Base-by-base conservation (phyloP, 2,797 vertebrate species). In the Helostoma temminkii region DNA sequence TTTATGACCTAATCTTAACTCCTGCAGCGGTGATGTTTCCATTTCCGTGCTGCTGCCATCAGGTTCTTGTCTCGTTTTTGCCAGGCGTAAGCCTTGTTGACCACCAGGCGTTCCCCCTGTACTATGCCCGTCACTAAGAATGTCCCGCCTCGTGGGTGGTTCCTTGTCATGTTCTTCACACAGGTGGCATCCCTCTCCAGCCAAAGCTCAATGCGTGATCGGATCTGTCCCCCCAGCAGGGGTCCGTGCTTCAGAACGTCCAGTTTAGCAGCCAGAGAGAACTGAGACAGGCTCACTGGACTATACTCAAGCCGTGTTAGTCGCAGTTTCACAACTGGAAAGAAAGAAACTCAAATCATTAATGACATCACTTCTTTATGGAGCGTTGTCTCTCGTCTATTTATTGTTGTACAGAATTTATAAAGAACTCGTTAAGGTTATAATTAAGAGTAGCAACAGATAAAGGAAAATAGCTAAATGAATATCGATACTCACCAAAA, bases 181-280 rank as follows among this genome's bases (percentile, higher is more conserved):
- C 96, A 96, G 3, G 93, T 96, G 55, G 94, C 94, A 1, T 96
- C 96, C 37, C 94, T 91, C 74, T 95, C 94, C 71, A 96, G 90
- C 95, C 95, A 96, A 73, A 91, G 82, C 79, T 93, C 83, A 24
- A 96, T 91, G 47, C 88, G 92, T 24, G 91, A 60, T 0, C 91
- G 92, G 76, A 96, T 87, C 82, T 95, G 93, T 0, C 86, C 88
- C 5, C 92, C 88, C 32, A 95, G 75, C 66, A 96, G 92, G 0
- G 95, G 93, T 15, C 95, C 95, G 0, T 94, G 94, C 88, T 96
- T 97, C 73, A 97, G 58, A 36, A 96, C 93, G 30, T 96, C 93
- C 76, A 95, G 71, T 71, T 85, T 93, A 32, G 90, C 81, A 53
- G 94, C 94, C 87, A 96, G 74, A 9, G 94, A 92, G 0, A 95